These are phyloP conservation scores for Tichodroma muraria DNA, from an alignment of 2,113 vertebrate species.

Conservation along the genomic window DNA sequence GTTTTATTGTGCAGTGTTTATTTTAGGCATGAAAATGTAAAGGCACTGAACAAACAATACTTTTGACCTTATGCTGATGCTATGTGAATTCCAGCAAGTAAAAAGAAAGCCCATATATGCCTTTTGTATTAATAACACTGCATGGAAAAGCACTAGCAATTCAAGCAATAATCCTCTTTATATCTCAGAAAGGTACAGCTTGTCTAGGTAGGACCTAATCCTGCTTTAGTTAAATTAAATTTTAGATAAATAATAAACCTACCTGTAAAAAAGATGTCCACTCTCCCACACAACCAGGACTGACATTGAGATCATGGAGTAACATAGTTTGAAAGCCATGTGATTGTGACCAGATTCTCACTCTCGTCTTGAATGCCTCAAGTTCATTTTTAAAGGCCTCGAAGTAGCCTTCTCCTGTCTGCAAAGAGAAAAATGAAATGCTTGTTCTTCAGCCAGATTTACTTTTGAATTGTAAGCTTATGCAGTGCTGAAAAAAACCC, in stretches of 20 bases:
- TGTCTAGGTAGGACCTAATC: background rate
- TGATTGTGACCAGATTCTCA: slow-evolving; percentile 79
- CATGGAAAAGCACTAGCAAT: background rate
- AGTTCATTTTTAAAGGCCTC: slow-evolving; percentile 94
- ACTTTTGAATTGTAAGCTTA: background rate
- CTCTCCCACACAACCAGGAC: slow-evolving; percentile 73
- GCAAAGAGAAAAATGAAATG: background rate
- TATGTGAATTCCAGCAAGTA: background rate
- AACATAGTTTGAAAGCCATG: slow-evolving; percentile 64
- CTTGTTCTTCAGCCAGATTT: background rate
- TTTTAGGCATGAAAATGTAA: background rate
- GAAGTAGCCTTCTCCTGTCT: slow-evolving; percentile 90
- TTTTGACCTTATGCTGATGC: background rate
- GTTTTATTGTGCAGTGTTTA: background rate
- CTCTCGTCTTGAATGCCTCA: slow-evolving; percentile 87
- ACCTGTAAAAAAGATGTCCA: slow-evolving; percentile 80
- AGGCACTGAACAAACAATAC: background rate
- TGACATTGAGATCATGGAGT: slow-evolving; percentile 58
- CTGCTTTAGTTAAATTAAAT: background rate
- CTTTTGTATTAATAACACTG: background rate
- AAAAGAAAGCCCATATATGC: background rate
- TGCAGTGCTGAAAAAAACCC: background rate
- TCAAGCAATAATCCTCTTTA: background rate
- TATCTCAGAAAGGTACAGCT: background rate
- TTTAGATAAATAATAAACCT: slow-evolving; percentile 27